These are phyloP conservation scores for Neomicropteryx cornuta DNA, from an alignment of 1,140 invertebrate species.

Conservation along the genomic window DNA sequence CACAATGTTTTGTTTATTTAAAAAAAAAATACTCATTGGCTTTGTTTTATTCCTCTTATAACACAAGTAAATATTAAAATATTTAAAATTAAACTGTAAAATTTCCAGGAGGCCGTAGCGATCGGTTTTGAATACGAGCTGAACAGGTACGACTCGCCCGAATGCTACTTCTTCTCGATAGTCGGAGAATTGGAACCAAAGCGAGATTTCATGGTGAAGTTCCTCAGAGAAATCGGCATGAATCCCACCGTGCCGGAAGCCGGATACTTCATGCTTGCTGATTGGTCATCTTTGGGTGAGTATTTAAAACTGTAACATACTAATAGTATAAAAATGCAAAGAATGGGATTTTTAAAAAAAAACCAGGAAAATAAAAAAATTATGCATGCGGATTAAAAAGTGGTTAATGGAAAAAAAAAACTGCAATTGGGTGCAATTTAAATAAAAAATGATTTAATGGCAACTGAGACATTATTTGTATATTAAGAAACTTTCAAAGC, in stretches of 20 bases:
- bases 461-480: no score
- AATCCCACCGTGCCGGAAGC: constrained; percentile 88
- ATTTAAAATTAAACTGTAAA: no score
- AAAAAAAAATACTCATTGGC: no score
- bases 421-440: not conserved
- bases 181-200: constrained; percentile 71
- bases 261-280: constrained; percentile 94
- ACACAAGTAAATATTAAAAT: no score
- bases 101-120: constrained; percentile 85
- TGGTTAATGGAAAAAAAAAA: not conserved
- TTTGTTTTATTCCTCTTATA: no score
- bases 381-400: not conserved
- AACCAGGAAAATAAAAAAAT: not conserved
- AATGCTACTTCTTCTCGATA: constrained; percentile 80
- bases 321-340: no score
- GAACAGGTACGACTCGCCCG: constrained; percentile 50
- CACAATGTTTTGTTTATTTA: no score
- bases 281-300: constrained; percentile 70
- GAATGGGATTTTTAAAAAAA: not conserved
- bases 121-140: constrained; percentile 83
- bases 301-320: no score
- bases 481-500: no score
- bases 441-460: not conserved
- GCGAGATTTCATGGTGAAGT: constrained; percentile 71
- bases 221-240: constrained; percentile 73